These are phyloP conservation scores for Pseudoatta argentina DNA, from an alignment of 1,140 invertebrate species.

Conservation along the genomic window DNA sequence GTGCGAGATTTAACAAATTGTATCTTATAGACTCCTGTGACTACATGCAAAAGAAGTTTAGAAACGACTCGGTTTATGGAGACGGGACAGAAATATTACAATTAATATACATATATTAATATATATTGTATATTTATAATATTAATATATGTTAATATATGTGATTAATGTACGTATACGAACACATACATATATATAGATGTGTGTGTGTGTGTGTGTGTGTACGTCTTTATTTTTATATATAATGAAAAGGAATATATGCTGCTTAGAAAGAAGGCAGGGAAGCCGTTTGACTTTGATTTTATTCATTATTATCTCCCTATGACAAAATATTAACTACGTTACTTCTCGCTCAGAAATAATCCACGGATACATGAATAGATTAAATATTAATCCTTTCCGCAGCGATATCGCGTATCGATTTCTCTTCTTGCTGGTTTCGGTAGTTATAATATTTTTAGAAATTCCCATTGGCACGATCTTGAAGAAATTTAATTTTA, in stretches of 20 bases:
- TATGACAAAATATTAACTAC: neutral
- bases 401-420: constrained; percentile 12
- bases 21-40: neutral
- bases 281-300: neutral
- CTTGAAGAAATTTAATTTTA: constrained; percentile 28
- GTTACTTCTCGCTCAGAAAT: constrained; percentile 21
- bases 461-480: neutral
- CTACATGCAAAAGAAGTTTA: neutral
- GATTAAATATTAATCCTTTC: constrained; percentile 49
- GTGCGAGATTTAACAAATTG: constrained; percentile 41
- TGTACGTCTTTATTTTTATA: neutral
- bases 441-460: constrained; percentile 24
- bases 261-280: neutral
- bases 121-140: neutral
- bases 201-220: too few relatives aligned
- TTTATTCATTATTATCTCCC: neutral
- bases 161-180: neutral
- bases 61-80: neutral
- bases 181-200: too few relatives aligned
- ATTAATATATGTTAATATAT: neutral
- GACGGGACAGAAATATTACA: neutral
- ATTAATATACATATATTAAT: neutral
- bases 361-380: constrained; percentile 18
- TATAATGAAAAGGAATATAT: neutral
- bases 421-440: constrained; percentile 18